A percentile compares a stretch with the other conserved stretches of the same genome.
phyloP scores from a whole-genome alignment of 1,140 invertebrate species.

The Solen grandis region DNA sequence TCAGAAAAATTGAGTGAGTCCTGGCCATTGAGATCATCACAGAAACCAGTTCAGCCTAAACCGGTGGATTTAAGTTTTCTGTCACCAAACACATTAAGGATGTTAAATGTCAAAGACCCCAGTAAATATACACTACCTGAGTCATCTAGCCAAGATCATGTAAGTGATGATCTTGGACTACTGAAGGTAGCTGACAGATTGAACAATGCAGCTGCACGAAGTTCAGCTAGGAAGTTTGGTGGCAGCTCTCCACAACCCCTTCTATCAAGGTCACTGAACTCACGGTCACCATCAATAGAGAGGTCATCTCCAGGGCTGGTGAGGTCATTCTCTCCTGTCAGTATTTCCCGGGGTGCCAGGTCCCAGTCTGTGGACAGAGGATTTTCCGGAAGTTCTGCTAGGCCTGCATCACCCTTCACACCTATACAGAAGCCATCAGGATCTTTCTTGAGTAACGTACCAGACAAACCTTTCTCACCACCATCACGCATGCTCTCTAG shows the following conservation, averaged over 20 bases:
- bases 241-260: not conserved
- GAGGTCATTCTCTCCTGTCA: conserved; percentile 34
- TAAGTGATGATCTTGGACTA: conserved; percentile 63
- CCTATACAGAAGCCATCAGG: not conserved
- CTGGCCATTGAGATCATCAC: conserved; percentile 25
- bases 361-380: conserved; percentile 42
- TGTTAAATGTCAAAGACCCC: conserved; percentile 71
- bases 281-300: conserved; percentile 48
- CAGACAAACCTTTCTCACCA: conserved; percentile 29
- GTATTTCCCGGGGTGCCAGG: not conserved
- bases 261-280: not conserved
- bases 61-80: conserved; percentile 61
- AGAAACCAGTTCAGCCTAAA: not conserved
- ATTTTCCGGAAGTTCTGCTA: not conserved
- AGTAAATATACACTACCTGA: conserved; percentile 41
- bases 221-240: conserved; percentile 38
- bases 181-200: conserved; percentile 72
- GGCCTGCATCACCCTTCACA: not conserved
- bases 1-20: conserved; percentile 28
- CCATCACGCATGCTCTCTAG: conserved; percentile 14
- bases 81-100: conserved; percentile 73
- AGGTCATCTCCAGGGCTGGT: not conserved
- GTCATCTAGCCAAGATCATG: not conserved
- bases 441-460: conserved; percentile 3
- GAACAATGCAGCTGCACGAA: conserved; percentile 74